Base-by-base conservation (phyloP, 1,140 invertebrate genomes). In the Phymorhynchus buccinoides region DNA sequence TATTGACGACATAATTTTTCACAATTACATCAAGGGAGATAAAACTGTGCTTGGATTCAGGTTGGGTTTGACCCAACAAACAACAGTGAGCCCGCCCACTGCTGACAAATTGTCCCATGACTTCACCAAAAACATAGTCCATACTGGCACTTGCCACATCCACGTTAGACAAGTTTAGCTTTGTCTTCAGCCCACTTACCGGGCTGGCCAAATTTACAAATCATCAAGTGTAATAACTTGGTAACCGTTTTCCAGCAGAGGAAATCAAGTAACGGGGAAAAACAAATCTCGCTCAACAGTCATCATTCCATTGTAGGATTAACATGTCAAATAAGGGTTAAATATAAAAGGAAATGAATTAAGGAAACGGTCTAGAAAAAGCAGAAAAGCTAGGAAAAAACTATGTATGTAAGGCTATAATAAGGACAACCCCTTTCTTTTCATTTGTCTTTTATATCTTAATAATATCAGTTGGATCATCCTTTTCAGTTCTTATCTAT, bases 51-150 rank as follows among this genome's bases (percentile, higher is more conserved):
- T 75, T 71, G 30, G 30, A 71, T 37, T 12, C 30, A 14, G 37
- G 73, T 75, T 41, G 16, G 18, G 9, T 75, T 66, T 9, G 39
- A 41, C 41, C 73, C 27, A 66, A 7, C 68, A 75, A 35, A 39
- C 73, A 52, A 79, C 77, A 79, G 77, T 79, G 77, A 79, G 77
- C 77, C 77, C 77, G 77, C 77, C 44, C 77, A 79, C 77, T 79
- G 77, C 42, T 4, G 3, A 37, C 73, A 75, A 71, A 35, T 12
- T 62, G 56, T 62, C 56, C 56, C 22, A 14, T 62, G 18, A 62
- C 1, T 62, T 27, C 56, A 62, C 18, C 6, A 27, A 14, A 62
- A 62, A 62, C 56, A 62, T 62, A 62, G 56, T 62, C 56, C 56
- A 62, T 62, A 62, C 56, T 62, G 4, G 22, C n/a, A 62, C 56